These are phyloP conservation scores for Leguminivora glycinivorella DNA, from an alignment of 1,140 invertebrate species.

Conservation along the genomic window DNA sequence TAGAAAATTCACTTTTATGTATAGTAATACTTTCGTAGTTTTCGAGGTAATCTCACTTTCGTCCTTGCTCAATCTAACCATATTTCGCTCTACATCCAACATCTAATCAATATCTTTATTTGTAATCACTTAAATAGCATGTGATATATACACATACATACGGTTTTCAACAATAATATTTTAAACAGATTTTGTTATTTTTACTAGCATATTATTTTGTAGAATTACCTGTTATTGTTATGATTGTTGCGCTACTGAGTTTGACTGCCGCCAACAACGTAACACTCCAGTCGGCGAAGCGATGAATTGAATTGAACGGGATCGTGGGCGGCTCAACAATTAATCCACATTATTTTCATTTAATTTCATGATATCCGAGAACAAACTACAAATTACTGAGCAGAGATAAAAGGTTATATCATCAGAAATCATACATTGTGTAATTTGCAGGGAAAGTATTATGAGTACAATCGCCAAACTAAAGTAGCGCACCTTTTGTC, in stretches of 20 bases:
- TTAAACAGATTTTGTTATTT: too few species aligned
- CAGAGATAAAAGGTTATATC: constrained; percentile 50
- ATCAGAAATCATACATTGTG: constrained; percentile 53
- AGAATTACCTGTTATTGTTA: too few species aligned
- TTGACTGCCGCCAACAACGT: constrained; percentile 11
- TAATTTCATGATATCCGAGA: constrained; percentile 42
- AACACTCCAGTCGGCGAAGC: constrained; percentile 18
- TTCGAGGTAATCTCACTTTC: too few species aligned
- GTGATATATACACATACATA: too few species aligned
- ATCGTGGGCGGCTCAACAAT: constrained; percentile 40
- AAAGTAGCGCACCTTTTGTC: constrained; percentile 64
- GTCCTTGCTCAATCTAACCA: too few species aligned
- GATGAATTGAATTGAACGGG: constrained; percentile 10
- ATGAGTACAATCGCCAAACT: constrained; percentile 47
- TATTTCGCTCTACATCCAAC: too few species aligned
- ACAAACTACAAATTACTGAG: constrained; percentile 51
- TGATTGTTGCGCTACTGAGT: neutral
- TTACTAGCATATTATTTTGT: too few species aligned
- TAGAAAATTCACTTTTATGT: too few species aligned
- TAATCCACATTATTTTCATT: constrained; percentile 45
- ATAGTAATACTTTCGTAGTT: too few species aligned
- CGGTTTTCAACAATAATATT: too few species aligned
- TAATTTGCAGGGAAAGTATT: constrained; percentile 42
- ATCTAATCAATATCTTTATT: too few species aligned
- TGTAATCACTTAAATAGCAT: too few species aligned